Evolutionary conservation across 2,888 invertebrate species (phyloP).

Genomic region (Falcaria lacertinaria): DNA sequence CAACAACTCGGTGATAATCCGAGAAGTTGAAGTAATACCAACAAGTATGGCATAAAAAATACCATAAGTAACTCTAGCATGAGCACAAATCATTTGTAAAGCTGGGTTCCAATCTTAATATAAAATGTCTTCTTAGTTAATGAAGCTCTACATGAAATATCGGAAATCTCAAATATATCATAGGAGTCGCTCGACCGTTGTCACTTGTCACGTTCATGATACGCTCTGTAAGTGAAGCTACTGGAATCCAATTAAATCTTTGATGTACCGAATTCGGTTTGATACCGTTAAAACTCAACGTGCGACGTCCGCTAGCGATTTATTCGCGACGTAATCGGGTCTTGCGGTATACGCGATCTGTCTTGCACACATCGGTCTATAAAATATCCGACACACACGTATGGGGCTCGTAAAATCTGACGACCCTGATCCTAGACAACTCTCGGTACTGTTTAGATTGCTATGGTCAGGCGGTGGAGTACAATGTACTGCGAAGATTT

Average conservation of each 20-base stretch:
- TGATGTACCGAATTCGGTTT: conserved; percentile 48
- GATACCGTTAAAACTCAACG: conserved; percentile 58
- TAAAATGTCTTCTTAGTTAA: no score
- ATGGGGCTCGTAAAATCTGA: conserved; percentile 5
- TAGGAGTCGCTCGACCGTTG: no score
- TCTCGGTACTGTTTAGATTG: not conserved
- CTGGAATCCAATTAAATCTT: conserved; percentile 7
- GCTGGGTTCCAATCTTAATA: conserved; percentile 25
- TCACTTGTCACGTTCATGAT: not conserved
- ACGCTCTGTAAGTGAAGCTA: not conserved
- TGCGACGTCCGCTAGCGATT: conserved; percentile 51
- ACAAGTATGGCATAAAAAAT: not conserved
- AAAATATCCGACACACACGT: conserved; percentile 27
- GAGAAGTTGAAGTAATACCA: conserved; percentile 1
- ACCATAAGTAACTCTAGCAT: not conserved
- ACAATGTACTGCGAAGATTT: no score
- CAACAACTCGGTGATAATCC: not conserved
- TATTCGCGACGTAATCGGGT: conserved; percentile 70
- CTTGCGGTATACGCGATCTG: conserved; percentile 54
- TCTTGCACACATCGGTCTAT: conserved; percentile 37
- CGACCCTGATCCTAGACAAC: conserved; percentile 1
- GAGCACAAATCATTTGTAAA: no score
- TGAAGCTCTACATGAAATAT: no score
- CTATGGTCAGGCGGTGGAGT: not conserved
- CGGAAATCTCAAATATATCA: no score